Evolutionary conservation across 2,113 vertebrate species (phyloP).

Genomic region (Eclectus roratus): DNA sequence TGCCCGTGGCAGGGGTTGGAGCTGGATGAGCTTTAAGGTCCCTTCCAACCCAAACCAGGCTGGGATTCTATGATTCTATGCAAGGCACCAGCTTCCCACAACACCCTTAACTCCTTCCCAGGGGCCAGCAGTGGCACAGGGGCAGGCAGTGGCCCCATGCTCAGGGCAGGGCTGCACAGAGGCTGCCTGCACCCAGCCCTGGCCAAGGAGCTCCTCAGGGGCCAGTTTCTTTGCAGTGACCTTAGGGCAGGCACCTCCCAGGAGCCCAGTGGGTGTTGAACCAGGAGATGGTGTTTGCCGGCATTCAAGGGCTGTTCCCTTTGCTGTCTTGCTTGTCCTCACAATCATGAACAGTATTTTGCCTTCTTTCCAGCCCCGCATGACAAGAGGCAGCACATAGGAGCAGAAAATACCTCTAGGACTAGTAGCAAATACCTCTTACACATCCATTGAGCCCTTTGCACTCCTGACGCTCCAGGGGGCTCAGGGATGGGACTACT

Average conservation of each 20-base stretch:
- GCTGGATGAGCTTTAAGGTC: not conserved
- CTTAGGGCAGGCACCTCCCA: not conserved
- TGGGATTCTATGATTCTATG: not conserved
- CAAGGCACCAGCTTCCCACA: too few species aligned
- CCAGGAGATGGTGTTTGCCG: not conserved
- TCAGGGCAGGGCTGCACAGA: not conserved
- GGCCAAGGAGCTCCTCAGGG: accelerated
- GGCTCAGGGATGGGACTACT: not conserved
- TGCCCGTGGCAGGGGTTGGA: not conserved
- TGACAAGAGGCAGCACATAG: not conserved
- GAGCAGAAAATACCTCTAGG: not conserved
- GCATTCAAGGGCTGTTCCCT: not conserved
- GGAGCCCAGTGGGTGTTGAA: accelerated
- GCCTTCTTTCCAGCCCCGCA: not conserved
- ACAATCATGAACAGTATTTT: not conserved
- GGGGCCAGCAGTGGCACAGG: too few species aligned
- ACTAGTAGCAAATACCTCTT: not conserved
- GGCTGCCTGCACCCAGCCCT: not conserved
- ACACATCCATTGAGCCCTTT: not conserved
- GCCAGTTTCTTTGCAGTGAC: not conserved
- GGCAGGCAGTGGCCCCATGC: not conserved
- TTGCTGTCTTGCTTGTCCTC: not conserved
- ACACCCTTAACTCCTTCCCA: not conserved
- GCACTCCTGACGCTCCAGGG: not conserved
- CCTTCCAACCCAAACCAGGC: not conserved